Conservation (phyloP, 2,797 vertebrate genomes). For the Streptopelia turtur region DNA sequence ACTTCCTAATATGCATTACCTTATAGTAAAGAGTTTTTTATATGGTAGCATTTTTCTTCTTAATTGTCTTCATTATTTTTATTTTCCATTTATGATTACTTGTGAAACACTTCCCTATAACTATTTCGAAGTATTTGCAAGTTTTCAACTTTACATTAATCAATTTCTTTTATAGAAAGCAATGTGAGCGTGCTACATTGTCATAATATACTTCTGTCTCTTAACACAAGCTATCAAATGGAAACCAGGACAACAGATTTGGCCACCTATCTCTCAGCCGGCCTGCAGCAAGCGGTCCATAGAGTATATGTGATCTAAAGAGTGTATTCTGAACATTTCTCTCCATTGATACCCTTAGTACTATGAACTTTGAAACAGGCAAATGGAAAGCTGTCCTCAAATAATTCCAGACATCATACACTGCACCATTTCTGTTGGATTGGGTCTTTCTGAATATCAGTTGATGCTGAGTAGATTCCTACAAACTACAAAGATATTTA, state of each 20-base stretch:
- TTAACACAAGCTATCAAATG: neutral
- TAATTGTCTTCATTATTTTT: neutral
- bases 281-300: neutral
- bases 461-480: neutral
- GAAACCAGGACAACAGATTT: constrained; percentile 6
- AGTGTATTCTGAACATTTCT: neutral
- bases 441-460: neutral
- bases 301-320: neutral
- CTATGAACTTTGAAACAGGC: constrained; percentile 22
- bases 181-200: neutral
- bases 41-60: neutral
- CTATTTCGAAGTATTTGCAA: neutral
- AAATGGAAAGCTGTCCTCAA: constrained; percentile 39
- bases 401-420: constrained; percentile 49
- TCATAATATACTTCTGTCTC: neutral
- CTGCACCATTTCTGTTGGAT: constrained; percentile 6
- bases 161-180: neutral
- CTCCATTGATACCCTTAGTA: neutral
- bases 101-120: neutral
- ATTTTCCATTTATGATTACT: neutral
- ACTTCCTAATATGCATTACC: neutral
- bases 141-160: neutral
- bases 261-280: neutral
- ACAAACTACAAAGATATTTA: neutral
- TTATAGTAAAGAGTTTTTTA: neutral